These are phyloP conservation scores for Drosophila orena DNA, from an alignment of 1,140 invertebrate genomes.

Conservation along the genomic window DNA sequence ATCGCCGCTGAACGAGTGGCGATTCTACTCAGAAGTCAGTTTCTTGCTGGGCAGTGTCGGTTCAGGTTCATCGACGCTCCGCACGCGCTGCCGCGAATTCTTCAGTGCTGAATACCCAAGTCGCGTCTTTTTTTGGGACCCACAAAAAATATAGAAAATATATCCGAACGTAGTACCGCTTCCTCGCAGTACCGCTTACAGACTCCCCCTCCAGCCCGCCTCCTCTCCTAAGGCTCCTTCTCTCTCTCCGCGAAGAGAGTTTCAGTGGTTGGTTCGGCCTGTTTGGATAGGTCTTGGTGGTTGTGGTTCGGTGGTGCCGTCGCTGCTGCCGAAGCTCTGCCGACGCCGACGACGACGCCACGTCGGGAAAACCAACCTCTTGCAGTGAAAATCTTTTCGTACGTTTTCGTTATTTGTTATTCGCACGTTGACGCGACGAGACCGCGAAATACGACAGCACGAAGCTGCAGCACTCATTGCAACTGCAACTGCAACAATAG, in stretches of 20 bases:
- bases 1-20: conserved; percentile 18
- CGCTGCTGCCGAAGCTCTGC: conserved; percentile 54
- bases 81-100: conserved; percentile 67
- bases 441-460: conserved; percentile 55
- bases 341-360: conserved; percentile 62
- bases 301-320: conserved; percentile 28
- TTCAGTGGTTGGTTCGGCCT: conserved; percentile 23
- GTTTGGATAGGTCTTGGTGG: conserved; percentile 10
- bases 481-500: conserved; percentile 15
- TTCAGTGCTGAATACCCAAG: conserved; percentile 27
- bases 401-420: conserved; percentile 84
- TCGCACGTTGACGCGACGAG: conserved; percentile 82
- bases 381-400: conserved; percentile 79
- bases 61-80: conserved; percentile 80
- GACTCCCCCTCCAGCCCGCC: not conserved
- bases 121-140: conserved; percentile 33
- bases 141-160: not conserved
- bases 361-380: conserved; percentile 77
- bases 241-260: conserved; percentile 20
- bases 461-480: conserved; percentile 25
- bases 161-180: not conserved
- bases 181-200: conserved; percentile 14
- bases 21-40: conserved; percentile 82
- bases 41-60: conserved; percentile 83
- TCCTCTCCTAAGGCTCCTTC: not conserved